These are phyloP conservation scores for Esox lucius DNA, from an alignment of 2,797 vertebrate genomes.

Conservation along the genomic window DNA sequence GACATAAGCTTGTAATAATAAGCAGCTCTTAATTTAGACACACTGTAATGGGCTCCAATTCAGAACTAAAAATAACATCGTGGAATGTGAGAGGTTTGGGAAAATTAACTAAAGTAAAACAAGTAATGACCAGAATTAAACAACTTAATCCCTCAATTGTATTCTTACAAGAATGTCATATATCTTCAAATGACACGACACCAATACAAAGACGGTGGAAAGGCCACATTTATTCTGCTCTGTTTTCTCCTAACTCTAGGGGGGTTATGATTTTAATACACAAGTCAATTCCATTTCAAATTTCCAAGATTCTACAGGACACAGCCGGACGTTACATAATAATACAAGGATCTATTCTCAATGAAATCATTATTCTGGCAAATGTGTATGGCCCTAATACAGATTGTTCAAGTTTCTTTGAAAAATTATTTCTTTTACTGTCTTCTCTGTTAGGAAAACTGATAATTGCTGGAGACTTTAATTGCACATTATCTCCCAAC, in stretches of 20 bases:
- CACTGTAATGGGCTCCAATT: too few species aligned
- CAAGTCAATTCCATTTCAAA: neutral
- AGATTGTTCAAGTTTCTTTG: conserved; percentile 15
- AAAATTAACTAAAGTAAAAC: conserved; percentile 14
- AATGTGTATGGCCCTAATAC: conserved; percentile 17
- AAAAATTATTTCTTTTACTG: conserved; percentile 11
- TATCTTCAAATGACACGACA: neutral
- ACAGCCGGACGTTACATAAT: conserved; percentile 3
- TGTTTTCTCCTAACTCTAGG: conserved; percentile 4
- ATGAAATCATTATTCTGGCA: conserved; percentile 11
- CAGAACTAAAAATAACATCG: conserved; percentile 11
- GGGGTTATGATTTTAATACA: conserved; percentile 22
- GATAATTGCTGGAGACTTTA: too few species aligned
- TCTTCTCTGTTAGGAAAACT: conserved; percentile 9
- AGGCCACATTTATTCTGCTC: neutral
- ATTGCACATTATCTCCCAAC: too few species aligned
- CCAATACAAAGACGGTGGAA: conserved; percentile 16
- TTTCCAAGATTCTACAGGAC: neutral
- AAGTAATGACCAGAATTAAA: conserved; percentile 12
- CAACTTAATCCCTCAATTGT: conserved; percentile 17
- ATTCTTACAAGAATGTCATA: conserved; percentile 17
- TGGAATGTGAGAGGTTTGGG: conserved; percentile 17
- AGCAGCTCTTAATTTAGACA: too few species aligned
- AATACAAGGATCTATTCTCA: conserved; percentile 12
- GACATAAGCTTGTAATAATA: too few species aligned